A percentile compares a stretch with the other conserved stretches of the same genome.
Conservation (phyloP, 2,888 invertebrate species). For the Hirudinaria manillensis region DNA sequence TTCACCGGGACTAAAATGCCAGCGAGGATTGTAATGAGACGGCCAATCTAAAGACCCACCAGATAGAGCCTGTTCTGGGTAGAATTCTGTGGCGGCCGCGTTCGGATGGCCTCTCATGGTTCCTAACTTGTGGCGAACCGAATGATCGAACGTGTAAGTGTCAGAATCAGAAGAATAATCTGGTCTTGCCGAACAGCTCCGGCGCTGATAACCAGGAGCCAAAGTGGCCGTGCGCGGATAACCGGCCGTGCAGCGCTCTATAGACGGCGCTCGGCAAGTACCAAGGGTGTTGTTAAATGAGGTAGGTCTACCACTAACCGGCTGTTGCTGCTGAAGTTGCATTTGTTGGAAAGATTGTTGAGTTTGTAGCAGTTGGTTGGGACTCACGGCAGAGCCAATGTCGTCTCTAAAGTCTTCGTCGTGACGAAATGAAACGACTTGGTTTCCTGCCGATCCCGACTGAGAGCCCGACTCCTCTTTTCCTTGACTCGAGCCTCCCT, state of each 20-base stretch:
- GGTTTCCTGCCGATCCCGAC: not conserved
- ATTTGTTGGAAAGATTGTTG: constrained; percentile 19
- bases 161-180: constrained; percentile 40
- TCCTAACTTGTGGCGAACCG: constrained; percentile 15
- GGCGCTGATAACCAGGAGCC: constrained; percentile 18
- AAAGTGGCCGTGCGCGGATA: constrained; percentile 14
- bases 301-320: constrained; percentile 16
- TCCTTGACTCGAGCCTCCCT: constrained; percentile 9
- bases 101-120: not conserved
- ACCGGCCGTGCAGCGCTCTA: constrained; percentile 23
- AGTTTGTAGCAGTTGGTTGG: constrained; percentile 24
- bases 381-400: constrained; percentile 17
- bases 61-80: constrained; percentile 12
- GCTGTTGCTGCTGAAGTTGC: constrained; percentile 47
- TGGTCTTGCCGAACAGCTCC: constrained; percentile 30
- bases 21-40: constrained; percentile 28
- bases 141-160: constrained; percentile 31
- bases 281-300: constrained; percentile 25
- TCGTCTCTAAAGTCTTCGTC: constrained; percentile 22
- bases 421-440: constrained; percentile 21
- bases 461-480: constrained; percentile 12
- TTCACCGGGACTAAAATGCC: constrained; percentile 30
- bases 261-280: constrained; percentile 28
- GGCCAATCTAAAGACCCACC: constrained; percentile 27
- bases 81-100: constrained; percentile 22